Conservation (phyloP, 2,888 invertebrate species). For the Bibio marci region DNA sequence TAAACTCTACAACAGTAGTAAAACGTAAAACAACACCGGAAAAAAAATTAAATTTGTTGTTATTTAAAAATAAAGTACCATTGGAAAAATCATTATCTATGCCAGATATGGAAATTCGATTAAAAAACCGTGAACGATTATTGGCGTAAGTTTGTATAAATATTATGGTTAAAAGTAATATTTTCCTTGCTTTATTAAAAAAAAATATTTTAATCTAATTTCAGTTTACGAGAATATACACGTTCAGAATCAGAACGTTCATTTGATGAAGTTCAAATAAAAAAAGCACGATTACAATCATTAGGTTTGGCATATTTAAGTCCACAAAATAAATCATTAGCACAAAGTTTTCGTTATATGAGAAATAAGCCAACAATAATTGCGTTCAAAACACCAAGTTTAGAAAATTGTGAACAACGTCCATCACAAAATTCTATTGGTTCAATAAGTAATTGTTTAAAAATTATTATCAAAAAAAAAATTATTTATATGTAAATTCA, state of each 20-base stretch:
- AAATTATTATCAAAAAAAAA: not conserved
- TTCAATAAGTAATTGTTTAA: constrained; percentile 32
- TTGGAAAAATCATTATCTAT: constrained; percentile 67
- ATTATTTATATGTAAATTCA: not conserved
- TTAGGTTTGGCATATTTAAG: constrained; percentile 51
- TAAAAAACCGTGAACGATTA: constrained; percentile 50
- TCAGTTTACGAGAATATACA: constrained; percentile 48
- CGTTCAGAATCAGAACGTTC: constrained; percentile 68
- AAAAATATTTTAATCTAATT: constrained; percentile 3
- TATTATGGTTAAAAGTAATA: not conserved
- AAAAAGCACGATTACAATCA: constrained; percentile 42
- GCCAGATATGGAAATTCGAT: constrained; percentile 65
- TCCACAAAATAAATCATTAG: constrained; percentile 62
- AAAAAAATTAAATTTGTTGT: constrained; percentile 32
- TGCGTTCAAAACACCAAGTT: constrained; percentile 68
- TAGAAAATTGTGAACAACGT: constrained; percentile 47
- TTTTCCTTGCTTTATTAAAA: not conserved
- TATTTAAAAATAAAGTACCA: constrained; percentile 39
- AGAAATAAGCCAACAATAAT: constrained; percentile 76
- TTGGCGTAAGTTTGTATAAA: constrained; percentile 42
- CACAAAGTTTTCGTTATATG: constrained; percentile 82
- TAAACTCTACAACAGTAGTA: constrained; percentile 8
- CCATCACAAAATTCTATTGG: constrained; percentile 38
- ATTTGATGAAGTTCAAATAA: constrained; percentile 49
- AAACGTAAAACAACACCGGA: constrained; percentile 29